Evolutionary conservation across 2,113 vertebrate species (phyloP).

Genomic region (Platysteira castanea): DNA sequence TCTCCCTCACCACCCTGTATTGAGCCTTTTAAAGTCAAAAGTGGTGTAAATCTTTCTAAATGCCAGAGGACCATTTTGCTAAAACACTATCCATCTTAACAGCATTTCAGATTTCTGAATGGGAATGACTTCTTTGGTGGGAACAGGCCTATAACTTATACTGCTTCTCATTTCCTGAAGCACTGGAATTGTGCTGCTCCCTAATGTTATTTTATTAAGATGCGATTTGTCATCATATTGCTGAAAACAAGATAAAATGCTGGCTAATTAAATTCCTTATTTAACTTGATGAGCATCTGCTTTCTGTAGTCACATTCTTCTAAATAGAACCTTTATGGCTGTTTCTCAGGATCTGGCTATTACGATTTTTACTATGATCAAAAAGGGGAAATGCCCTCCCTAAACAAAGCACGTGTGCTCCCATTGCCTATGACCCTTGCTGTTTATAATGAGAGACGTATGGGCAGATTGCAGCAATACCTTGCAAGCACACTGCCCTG

Average conservation of each 20-base stretch:
- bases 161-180: conserved; percentile 36
- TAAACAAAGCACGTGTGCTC: fast-evolving
- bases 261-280: conserved; percentile 60
- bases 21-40: conserved; percentile 11
- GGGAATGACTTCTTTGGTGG: neutral
- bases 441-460: neutral
- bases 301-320: conserved; percentile 30
- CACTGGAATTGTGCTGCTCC: conserved; percentile 35
- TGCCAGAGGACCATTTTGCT: conserved; percentile 9
- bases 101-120: conserved; percentile 49
- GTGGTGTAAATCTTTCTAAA: conserved; percentile 21
- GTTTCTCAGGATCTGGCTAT: neutral
- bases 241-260: conserved; percentile 62
- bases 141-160: conserved; percentile 29
- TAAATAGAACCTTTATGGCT: conserved; percentile 10
- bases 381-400: neutral
- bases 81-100: conserved; percentile 17
- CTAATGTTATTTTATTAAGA: conserved; percentile 61
- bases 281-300: conserved; percentile 62
- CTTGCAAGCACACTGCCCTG: neutral
- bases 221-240: conserved; percentile 39
- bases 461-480: neutral
- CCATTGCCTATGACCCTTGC: neutral
- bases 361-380: neutral
- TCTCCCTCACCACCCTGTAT: neutral